These are phyloP conservation scores for Himalopsyche tibetana DNA, from an alignment of 2,888 invertebrate genomes.

Conservation along the genomic window DNA sequence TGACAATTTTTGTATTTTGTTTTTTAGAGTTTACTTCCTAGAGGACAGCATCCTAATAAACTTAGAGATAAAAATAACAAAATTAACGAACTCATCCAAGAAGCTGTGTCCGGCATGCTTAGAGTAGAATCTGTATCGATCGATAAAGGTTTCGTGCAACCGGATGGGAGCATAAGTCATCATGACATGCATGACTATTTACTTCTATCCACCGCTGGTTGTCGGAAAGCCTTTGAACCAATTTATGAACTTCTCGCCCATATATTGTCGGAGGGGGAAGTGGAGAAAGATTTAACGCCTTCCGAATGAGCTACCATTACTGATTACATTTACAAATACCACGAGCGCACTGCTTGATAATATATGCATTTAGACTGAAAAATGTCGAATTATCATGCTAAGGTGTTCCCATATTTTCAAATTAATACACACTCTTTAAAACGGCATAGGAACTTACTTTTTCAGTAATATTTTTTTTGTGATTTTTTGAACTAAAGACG, in stretches of 20 bases:
- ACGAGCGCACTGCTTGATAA: slow-evolving; percentile 38
- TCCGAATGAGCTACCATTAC: slow-evolving; percentile 77
- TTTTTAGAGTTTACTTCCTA: slow-evolving; percentile 87
- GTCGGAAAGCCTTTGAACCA: slow-evolving; percentile 91
- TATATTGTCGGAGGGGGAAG: slow-evolving; percentile 85
- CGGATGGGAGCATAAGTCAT: slow-evolving; percentile 89
- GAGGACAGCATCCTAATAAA: slow-evolving; percentile 90
- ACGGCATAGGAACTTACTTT: no score
- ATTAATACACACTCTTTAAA: background rate
- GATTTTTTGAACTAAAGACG: no score
- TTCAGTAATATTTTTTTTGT: no score
- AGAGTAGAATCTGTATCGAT: slow-evolving; percentile 88
- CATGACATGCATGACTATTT: slow-evolving; percentile 96
- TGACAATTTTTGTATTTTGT: slow-evolving; percentile 28
- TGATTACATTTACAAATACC: slow-evolving; percentile 20
- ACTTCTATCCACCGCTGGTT: slow-evolving; percentile 90
- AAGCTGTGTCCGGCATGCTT: slow-evolving; percentile 79
- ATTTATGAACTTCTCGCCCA: slow-evolving; percentile 88
- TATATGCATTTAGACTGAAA: slow-evolving; percentile 37
- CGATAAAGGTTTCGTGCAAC: slow-evolving; percentile 87
- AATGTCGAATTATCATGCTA: slow-evolving; percentile 6
- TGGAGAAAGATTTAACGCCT: slow-evolving; percentile 84
- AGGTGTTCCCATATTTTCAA: slow-evolving; percentile 1
- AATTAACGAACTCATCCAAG: slow-evolving; percentile 85
- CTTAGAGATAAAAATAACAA: slow-evolving; percentile 85